Percentiles rank a stretch among this genome's conserved stretches.
Evolutionary conservation across 2,113 vertebrate genomes (phyloP).

Genomic region (Tenebrosternarchus preto): DNA sequence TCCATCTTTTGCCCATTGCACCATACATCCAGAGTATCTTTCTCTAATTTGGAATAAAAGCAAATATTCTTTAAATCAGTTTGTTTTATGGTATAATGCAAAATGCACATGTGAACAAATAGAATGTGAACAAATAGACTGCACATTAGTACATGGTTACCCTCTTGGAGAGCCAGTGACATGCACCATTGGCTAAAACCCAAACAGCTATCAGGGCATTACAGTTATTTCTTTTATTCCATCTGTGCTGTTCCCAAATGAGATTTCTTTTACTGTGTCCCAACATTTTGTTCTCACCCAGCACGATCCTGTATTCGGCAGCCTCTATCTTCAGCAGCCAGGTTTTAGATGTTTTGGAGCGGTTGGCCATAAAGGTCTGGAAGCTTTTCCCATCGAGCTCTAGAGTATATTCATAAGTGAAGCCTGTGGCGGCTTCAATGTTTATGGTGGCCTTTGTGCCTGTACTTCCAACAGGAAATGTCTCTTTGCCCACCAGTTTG

Average conservation of each 20-base stretch:
- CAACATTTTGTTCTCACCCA: constrained; percentile 85
- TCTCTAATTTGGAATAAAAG: constrained; percentile 75
- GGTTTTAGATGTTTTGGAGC: constrained; percentile 84
- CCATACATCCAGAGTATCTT: constrained; percentile 97
- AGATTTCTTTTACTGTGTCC: too few relatives aligned
- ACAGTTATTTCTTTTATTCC: too few relatives aligned
- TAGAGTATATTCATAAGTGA: constrained; percentile 92
- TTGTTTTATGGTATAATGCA: background rate
- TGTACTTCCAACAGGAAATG: constrained; percentile 81
- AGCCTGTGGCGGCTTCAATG: constrained; percentile 88
- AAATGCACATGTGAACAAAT: too few relatives aligned
- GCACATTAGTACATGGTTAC: background rate
- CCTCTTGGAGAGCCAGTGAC: too few relatives aligned
- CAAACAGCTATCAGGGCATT: background rate
- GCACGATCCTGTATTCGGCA: constrained; percentile 82
- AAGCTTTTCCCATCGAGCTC: constrained; percentile 89
- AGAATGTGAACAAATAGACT: background rate
- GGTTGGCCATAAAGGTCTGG: constrained; percentile 84
- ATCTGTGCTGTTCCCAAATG: too few relatives aligned
- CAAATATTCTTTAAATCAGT: background rate
- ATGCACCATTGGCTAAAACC: background rate
- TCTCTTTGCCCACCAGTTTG: constrained; percentile 93
- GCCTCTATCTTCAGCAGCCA: constrained; percentile 85
- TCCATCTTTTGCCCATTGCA: constrained; percentile 92
- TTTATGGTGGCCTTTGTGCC: constrained; percentile 85